phyloP scores from a whole-genome alignment of 2,113 vertebrate species.

The Hystrix brachyura region DNA sequence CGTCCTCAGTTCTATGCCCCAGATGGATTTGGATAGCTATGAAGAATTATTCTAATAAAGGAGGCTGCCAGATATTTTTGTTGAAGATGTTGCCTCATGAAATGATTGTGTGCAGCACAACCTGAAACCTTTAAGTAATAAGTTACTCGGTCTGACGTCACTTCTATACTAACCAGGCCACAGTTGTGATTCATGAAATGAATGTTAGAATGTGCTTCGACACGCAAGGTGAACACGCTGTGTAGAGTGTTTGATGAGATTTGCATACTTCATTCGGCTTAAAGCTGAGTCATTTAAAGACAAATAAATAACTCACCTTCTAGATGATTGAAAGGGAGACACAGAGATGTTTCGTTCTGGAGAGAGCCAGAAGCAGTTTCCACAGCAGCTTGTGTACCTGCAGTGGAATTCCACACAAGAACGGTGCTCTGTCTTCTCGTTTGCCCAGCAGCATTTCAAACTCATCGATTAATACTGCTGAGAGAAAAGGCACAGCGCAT shows the following conservation, averaged over 20 bases:
- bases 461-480: conserved; percentile 75
- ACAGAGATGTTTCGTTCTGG: conserved; percentile 83
- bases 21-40: background rate
- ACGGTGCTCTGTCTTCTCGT: conserved; percentile 73
- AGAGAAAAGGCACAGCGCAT: conserved; percentile 73
- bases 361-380: conserved; percentile 81
- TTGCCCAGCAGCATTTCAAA: conserved; percentile 70
- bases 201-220: conserved; percentile 84
- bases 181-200: conserved; percentile 84
- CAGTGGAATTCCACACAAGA: conserved; percentile 76
- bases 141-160: conserved; percentile 80
- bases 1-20: conserved; percentile 74
- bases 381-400: conserved; percentile 72
- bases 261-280: conserved; percentile 78
- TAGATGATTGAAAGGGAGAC: conserved; percentile 77
- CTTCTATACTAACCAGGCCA: conserved; percentile 81
- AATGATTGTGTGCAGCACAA: conserved; percentile 63
- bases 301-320: conserved; percentile 80
- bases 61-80: conserved; percentile 79
- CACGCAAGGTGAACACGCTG: conserved; percentile 82
- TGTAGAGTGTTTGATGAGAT: conserved; percentile 82
- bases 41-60: conserved; percentile 74
- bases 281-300: conserved; percentile 73
- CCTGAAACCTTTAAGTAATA: conserved; percentile 84
- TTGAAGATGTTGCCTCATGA: conserved; percentile 16